These are phyloP conservation scores for Ectobius pallidus DNA, from an alignment of 2,888 invertebrate species.

Conservation along the genomic window DNA sequence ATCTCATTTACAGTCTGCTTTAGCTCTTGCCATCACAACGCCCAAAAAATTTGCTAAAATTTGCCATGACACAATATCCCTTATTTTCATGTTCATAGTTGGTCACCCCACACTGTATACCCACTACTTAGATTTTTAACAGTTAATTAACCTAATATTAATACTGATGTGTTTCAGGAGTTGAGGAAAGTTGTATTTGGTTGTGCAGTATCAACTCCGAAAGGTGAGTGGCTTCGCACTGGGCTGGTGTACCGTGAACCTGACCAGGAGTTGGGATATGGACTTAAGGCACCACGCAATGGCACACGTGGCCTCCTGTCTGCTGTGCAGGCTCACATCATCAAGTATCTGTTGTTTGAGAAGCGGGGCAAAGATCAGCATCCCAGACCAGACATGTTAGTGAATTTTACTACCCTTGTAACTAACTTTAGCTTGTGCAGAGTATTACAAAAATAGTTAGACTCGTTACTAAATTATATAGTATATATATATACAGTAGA, in stretches of 20 bases:
- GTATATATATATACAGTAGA: no score
- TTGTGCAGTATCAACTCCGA: conserved; percentile 69
- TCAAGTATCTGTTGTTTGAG: conserved; percentile 70
- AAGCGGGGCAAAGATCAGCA: conserved; percentile 30
- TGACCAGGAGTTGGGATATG: conserved; percentile 65
- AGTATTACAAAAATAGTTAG: background rate
- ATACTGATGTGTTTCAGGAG: no score
- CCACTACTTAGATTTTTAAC: no score
- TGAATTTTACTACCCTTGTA: background rate
- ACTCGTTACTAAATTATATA: background rate
- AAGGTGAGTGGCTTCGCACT: conserved; percentile 74
- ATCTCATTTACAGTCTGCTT: no score
- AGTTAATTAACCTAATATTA: no score
- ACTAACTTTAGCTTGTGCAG: background rate
- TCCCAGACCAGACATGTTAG: conserved; percentile 39
- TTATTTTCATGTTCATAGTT: no score
- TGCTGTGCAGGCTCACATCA: conserved; percentile 71
- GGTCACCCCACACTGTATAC: no score
- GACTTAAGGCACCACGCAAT: conserved; percentile 69
- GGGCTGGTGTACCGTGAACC: conserved; percentile 67
- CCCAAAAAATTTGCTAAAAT: no score
- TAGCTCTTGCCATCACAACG: no score
- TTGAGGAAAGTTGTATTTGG: conserved; percentile 69
- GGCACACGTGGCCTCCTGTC: conserved; percentile 67
- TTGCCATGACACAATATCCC: no score